Base-by-base conservation (phyloP, 2,113 vertebrate species). In the Ceyx melanurus region DNA sequence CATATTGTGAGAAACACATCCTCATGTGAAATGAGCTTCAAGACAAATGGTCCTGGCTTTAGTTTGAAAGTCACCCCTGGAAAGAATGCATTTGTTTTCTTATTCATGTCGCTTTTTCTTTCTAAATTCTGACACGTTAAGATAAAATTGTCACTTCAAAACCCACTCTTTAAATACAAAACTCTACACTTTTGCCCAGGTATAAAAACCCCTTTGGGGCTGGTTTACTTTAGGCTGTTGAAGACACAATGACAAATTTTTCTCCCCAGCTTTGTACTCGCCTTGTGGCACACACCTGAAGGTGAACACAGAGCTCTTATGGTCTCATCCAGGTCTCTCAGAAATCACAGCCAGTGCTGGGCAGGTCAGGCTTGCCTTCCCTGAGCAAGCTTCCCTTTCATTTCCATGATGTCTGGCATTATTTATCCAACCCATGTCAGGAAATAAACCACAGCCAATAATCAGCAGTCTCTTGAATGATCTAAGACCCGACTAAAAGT, bases 11-110 rank as follows among this genome's bases (percentile, higher is more conserved):
- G 64, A 90, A 95, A 89, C 54, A 45, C 5, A 3, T 86, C 61
- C 43, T 78, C 31, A 94, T 74, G 51, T 73, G 75, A 82, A 90
- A 82, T 76, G 75, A 91, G 31, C 75, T 92, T 71, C 37, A 66
- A 95, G 82, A 95, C 35, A 91, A 93, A 94, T 92, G 67, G 50
- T 54, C 40, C 71, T 82, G 75, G 25, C 51, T 82, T 85, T 51
- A 22, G 60, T 40, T 67, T 87, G 91, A 93, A 95, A 95, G 89
- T 92, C 84, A 95, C 75, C 78, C 60, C 87, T 89, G 71, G 43
- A 85, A 93, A 54, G 58, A 92, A 82, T 33, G 22, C 37, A 29
- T 73, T 92, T 74, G 22, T 88, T 86, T 81, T 72, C 83, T 81
- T 28, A 48, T 67, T 84, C 72, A 50, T 35, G 31, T 28, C 42